Evolutionary conservation across 2,797 vertebrate genomes (phyloP), one percentile per base, ranked within the genome.

Genomic region (Labroides dimidiatus): DNA sequence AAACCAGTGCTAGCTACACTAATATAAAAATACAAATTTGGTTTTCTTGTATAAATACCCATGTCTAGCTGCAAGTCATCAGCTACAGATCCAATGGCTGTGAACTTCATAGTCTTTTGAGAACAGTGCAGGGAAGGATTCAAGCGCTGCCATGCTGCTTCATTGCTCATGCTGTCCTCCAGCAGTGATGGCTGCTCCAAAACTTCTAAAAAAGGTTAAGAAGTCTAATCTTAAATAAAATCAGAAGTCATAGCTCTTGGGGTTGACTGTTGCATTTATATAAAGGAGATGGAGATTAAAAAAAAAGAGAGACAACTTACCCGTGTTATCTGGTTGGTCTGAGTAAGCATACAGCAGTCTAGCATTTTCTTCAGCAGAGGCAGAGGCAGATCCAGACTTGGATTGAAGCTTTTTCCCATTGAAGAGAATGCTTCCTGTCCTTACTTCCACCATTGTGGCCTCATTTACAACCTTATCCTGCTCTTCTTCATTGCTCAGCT

Each of bases 61-160:
- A 72, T 66, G 21, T 79, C 49, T 4, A 88, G 57, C 17, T 76
- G 55, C 8, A 87, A 60, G 11, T 77, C 37, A 47, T 52, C 33
- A 71, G 78, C 70, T 64, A 59, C 33, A 10, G 19, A 60, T 53
- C 79, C 87, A 17, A 43, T 50, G 20, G 58, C 71, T 61, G 48
- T 75, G 1, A 90, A 14, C 11, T 6, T 79, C 79, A 89, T 85
- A 36, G 66, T 19, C 2, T 64, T 23, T 9, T 14, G 15, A 9
- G 74, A 75, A 63, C 87, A 91, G 4, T 69, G 45, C 51, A 90
- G 51, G 4, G 59, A 74, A 41, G 39, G 11, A 2, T 69, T 74
- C 50, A 82, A 37, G 4, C 10, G n/a, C 1, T 19, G 58, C 83
- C 69, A 84, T 69, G 36, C 57, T 33, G 30, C 61, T 62, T 77